Base-by-base conservation (phyloP, 1,140 invertebrate species). In the Drosophila pallidifrons region DNA sequence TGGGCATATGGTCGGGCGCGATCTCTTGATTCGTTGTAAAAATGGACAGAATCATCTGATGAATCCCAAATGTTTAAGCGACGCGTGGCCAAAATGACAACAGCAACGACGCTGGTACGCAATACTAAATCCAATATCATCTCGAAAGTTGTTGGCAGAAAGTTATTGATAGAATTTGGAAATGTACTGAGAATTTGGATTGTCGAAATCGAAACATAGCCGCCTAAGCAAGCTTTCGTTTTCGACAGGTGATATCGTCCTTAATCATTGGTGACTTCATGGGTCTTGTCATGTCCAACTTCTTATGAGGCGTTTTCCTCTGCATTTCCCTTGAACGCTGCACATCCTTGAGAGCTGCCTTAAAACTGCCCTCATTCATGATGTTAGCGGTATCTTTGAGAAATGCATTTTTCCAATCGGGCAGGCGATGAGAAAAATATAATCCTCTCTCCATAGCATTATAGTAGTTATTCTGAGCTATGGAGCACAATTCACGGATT, bases 221-320 rank as follows among this genome's bases (percentile, higher is more conserved):
- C n/a, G 5, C n/a, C 51, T 54, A 72, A 13, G 54, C 8, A n/a
- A 61, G n/a, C n/a, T 47, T 35, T 28, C 54, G 47, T 63, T 87
- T 87, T 15, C 73, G 51, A 59, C 83, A 87, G 0, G 80, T 82
- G n/a, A 79, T 46, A 30, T 88, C 83, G 28, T 89, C 75, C 51
- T 88, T 88, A 15, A 89, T 88, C 54, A 89, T 89, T 30, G 77
- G 74, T 1, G 38, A 52, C 43, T 51, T 70, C 25, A 38, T 6
- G 28, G 4, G 20, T 1, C 52, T 52, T 32, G 3, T 20, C n/a
- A 16, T 25, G 6, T 15, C 35, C 20, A 70, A 25, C 5, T 61
- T 59, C 35, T 20, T 16, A 1, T 30, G 7, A 4, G 32, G 10
- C 16, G 15, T 8, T 20, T 3, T 47, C 7, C 54, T 35, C 15